Evolutionary conservation across 2,113 vertebrate species (phyloP), one percentile per base, ranked within the genome.

Genomic region (Boleophthalmus pectinirostris): DNA sequence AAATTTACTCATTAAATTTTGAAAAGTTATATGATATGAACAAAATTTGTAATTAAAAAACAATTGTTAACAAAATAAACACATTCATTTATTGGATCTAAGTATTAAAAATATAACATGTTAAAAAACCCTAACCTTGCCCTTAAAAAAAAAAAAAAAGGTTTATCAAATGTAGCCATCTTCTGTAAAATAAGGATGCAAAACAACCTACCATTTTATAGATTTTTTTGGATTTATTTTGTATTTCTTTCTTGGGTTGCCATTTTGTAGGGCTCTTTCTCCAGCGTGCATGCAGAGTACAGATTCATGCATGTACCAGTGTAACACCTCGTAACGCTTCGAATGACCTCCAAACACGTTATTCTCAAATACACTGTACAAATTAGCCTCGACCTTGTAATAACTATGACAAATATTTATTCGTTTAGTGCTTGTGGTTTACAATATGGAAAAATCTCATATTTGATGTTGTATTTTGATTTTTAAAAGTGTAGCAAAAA

Each of bases 201-300:
- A 61, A 33, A 33, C 58, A 58, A 9, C 58, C 58, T 60, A 14
- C 0, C 14, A 7, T 23, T 23, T 21, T 23, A 2, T 57, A 13
- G 1, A 4, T 21, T 53, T 20, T n/a, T 54, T 47, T 15, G 9
- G 5, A 16, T 21, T 10, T 57, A 3, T 33, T 29, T 60, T 18
- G 13, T 25, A 14, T 58, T 35, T 61, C 8, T 35, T 61, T 61
- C 5, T 87, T 83, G 58, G 84, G 78, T 92, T 78, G 85, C 90
- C 88, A 89, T 89, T 90, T 90, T 91, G 92, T 91, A 91, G 91
- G 90, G 89, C 91, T 92, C 83, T 92, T 92, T 92, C 88, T 87
- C 82, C 90, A 87, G 88, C 88, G 90, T 93, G 92, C 93, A 94
- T 93, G 93, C 90, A 89, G 74, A 90, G 86, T 85, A 86, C 82